These are phyloP conservation scores for Microcebus tavaratra DNA, from an alignment of 2,113 vertebrate genomes.

Conservation along the genomic window DNA sequence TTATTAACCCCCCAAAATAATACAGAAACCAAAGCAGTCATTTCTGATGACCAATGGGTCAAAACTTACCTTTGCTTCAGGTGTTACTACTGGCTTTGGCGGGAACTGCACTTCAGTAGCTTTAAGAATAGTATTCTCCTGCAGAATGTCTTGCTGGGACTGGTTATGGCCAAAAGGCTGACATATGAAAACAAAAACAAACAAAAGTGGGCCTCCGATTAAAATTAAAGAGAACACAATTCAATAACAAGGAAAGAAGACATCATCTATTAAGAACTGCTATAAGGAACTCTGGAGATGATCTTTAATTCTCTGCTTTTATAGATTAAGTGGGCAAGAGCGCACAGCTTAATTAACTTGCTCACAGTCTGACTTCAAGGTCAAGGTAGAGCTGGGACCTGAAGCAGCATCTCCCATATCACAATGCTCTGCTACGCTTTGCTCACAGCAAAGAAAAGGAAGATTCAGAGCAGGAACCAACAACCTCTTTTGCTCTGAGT, in stretches of 20 bases:
- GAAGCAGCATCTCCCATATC: not conserved
- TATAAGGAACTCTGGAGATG: not conserved
- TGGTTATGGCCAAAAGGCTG: conserved; percentile 99
- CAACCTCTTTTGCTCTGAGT: not conserved
- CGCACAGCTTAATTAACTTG: not conserved
- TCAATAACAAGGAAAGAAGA: conserved; percentile 8
- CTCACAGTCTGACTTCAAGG: not conserved
- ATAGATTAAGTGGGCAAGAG: not conserved
- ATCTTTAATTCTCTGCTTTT: not conserved
- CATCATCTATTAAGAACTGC: not conserved
- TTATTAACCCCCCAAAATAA: not conserved
- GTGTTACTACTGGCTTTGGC: conserved; percentile 98
- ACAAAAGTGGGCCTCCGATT: conserved; percentile 2
- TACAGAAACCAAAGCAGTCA: not conserved
- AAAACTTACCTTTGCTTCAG: conserved; percentile 97
- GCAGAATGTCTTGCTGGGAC: conserved; percentile 99
- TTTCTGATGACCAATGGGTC: not conserved
- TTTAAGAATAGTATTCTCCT: conserved; percentile 99
- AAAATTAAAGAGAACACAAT: conserved; percentile 42
- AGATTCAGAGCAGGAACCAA: not conserved
- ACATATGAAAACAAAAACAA: conserved; percentile 63
- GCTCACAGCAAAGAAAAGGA: not conserved
- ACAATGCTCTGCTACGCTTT: not conserved
- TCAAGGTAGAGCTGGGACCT: not conserved
- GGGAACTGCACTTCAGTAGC: conserved; percentile 99